These are phyloP conservation scores for Drosophila persimilis DNA, from an alignment of 1,140 invertebrate species.

Conservation along the genomic window DNA sequence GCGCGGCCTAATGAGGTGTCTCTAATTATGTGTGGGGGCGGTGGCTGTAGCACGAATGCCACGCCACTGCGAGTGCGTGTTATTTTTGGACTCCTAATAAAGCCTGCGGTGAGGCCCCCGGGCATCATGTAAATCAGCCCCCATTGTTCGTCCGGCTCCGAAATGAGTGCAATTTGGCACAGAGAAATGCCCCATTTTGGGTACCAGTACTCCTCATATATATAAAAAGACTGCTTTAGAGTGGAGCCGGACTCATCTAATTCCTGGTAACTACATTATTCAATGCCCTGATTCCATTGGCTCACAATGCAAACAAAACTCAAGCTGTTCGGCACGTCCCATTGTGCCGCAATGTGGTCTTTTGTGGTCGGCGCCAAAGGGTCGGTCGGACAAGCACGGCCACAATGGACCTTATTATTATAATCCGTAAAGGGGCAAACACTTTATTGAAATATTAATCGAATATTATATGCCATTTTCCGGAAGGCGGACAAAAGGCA, in stretches of 20 bases:
- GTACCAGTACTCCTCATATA: constrained; percentile 9
- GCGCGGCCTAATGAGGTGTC: constrained; percentile 70
- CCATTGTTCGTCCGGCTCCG: constrained; percentile 44
- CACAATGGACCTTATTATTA: constrained; percentile 67
- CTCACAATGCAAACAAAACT: constrained; percentile 18
- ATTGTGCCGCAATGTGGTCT: constrained; percentile 29
- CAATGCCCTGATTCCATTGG: constrained; percentile 23
- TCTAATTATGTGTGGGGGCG: constrained; percentile 39
- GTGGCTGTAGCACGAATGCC: not conserved
- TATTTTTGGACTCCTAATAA: constrained; percentile 55
- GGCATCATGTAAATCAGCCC: constrained; percentile 47
- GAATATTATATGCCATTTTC: constrained; percentile 72
- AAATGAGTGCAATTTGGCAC: constrained; percentile 62
- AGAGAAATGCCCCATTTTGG: constrained; percentile 33
- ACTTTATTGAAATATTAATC: constrained; percentile 80
- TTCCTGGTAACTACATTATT: constrained; percentile 58
- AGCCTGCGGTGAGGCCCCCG: constrained; percentile 21
- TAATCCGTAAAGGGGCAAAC: constrained; percentile 69
- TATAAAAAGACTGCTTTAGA: constrained; percentile 39
- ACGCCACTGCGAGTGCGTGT: constrained; percentile 17
- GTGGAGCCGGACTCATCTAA: constrained; percentile 43
- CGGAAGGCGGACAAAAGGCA: constrained; percentile 34
- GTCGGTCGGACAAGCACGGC: constrained; percentile 10
- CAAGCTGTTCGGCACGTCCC: constrained; percentile 18
- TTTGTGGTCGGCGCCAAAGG: constrained; percentile 41